Base-by-base conservation (phyloP, 2,888 invertebrate species). In the Orchestes rusci region DNA sequence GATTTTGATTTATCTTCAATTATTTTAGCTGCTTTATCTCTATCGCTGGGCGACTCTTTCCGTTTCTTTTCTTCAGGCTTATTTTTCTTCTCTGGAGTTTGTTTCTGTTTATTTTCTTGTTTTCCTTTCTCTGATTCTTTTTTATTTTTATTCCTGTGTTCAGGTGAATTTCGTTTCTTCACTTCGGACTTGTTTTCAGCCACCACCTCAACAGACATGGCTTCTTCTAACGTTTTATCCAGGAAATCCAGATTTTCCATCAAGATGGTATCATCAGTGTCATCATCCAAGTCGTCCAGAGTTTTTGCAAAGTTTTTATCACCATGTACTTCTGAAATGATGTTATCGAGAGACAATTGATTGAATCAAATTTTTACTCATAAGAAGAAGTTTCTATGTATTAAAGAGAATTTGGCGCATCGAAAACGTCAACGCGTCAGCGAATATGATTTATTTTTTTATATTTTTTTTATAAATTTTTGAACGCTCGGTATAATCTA, bases 271-370 rank as follows among this genome's bases (percentile, higher is more conserved):
- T 51, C 49, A 39, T 65, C 64, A 23, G 33, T 40, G 39, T 67
- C 59, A 54, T 73, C 74, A 67, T 85, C 84, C 45, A 85, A 64
- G 60, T 80, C 76, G 49, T 76, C 60, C 12, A 86, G 66, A 13
- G 81, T 82, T 55, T 76, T 73, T 57, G 80, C 80, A 66, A 89
- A 87, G 43, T 81, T 79, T 19, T 80, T 77, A 68, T 84, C 76
- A 57, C 76, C 73, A 61, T 81, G 81, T 54, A 78, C 73, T 18
- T 77, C 71, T 15, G 68, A 55, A 51, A 35, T 46, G 17, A 27
- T 39, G 45, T 30, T 5, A 12, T 10, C 4, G 8, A n/a, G 30
- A 10, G 7, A 13, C 12, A 30, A 28, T 7, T 7, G 3, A 7
- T n/a, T 4, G 7, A 28, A 16, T 7, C n/a, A 16, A 29, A 16